Evolutionary conservation across 1,140 invertebrate species (phyloP).

Genomic region (Neotoxoptera formosana): DNA sequence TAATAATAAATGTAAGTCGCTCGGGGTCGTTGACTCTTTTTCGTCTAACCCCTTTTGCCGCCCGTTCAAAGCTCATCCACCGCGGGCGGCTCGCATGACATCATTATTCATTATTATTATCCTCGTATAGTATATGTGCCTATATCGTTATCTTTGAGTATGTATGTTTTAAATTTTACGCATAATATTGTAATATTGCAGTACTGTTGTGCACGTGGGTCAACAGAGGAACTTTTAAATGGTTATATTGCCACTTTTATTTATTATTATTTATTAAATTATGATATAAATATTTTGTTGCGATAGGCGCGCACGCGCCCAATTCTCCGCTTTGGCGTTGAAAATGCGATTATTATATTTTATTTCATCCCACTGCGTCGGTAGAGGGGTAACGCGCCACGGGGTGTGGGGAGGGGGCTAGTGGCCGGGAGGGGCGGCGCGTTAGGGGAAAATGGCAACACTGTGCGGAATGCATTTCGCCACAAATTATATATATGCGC

Average conservation of each 20-base stretch:
- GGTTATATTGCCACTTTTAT: neutral
- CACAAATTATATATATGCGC: neutral
- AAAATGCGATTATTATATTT: neutral
- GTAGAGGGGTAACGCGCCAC: neutral
- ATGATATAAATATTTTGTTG: no score
- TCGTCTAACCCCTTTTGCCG: constrained; percentile 39
- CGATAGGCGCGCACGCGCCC: neutral
- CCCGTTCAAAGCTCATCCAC: neutral
- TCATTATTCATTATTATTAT: neutral
- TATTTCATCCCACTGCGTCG: neutral
- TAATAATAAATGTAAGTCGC: constrained; percentile 56
- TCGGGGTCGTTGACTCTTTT: constrained; percentile 50
- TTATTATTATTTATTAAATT: no score
- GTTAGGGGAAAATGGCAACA: constrained; percentile 48
- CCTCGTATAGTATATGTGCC: no score
- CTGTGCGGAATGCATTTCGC: constrained; percentile 38
- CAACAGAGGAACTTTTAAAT: neutral
- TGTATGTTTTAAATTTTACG: neutral
- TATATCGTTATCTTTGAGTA: neutral
- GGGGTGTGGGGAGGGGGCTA: neutral
- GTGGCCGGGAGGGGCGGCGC: neutral
- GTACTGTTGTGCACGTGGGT: neutral
- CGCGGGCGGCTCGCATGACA: neutral
- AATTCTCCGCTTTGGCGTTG: neutral
- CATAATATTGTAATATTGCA: neutral